Evolutionary conservation across 2,113 vertebrate genomes (phyloP).

Genomic region (Accipiter cooperii): DNA sequence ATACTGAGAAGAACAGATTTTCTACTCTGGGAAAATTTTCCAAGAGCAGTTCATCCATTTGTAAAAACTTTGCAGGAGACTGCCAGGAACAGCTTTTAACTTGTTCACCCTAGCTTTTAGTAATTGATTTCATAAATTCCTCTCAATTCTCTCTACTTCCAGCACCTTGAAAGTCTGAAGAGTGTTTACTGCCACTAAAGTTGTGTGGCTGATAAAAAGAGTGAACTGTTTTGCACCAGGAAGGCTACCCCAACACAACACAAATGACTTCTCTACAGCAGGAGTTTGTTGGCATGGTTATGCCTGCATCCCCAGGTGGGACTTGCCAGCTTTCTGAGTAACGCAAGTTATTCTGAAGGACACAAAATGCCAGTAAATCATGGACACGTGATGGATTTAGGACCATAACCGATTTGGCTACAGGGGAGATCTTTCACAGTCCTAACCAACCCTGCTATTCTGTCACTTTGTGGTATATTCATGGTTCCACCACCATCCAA

Average conservation of each 20-base stretch:
- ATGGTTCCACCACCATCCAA: neutral
- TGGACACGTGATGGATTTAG: neutral
- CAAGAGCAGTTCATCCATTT: neutral
- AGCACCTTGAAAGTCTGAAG: neutral
- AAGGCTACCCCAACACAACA: neutral
- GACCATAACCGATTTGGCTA: neutral
- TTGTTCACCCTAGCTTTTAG: neutral
- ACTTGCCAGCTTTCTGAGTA: neutral
- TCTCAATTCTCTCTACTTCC: neutral
- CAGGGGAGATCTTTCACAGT: neutral
- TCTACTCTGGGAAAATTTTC: constrained; percentile 1
- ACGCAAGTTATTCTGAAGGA: neutral
- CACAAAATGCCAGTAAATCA: neutral
- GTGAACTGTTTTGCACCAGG: neutral
- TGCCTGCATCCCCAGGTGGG: too few species aligned
- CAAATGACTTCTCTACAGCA: neutral
- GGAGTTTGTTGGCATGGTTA: neutral
- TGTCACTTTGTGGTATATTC: neutral
- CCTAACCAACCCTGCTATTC: neutral
- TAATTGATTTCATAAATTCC: neutral
- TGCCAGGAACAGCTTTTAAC: constrained; percentile 14
- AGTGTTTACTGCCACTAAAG: neutral
- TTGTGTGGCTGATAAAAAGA: neutral
- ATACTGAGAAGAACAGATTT: constrained; percentile 10
- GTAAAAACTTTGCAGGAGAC: neutral